phyloP scores from a whole-genome alignment of 1,140 invertebrate species.

The Delia radicum region DNA sequence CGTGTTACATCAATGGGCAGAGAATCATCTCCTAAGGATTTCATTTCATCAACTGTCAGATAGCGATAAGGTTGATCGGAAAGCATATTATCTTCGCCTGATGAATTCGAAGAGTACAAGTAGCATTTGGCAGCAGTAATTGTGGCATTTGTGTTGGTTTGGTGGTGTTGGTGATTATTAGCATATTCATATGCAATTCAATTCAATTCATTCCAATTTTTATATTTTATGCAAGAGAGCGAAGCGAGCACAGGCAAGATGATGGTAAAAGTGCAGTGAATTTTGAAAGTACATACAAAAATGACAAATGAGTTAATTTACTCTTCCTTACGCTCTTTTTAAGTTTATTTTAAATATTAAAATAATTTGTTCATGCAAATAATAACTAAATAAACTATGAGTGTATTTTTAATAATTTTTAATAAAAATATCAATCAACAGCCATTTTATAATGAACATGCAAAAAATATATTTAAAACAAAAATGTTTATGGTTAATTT shows the following conservation, averaged over 20 bases:
- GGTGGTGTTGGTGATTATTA: not conserved
- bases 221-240: not conserved
- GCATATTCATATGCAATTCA: not conserved
- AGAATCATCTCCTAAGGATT: conserved; percentile 89
- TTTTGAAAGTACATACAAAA: conserved; percentile 17
- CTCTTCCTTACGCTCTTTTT: not conserved
- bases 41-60: conserved; percentile 92
- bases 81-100: conserved; percentile 84
- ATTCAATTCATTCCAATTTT: conserved; percentile 13
- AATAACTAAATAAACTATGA: too few relatives aligned
- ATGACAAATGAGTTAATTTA: not conserved
- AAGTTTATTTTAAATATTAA: too few relatives aligned
- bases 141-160: not conserved
- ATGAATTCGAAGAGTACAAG: not conserved
- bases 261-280: conserved; percentile 9
- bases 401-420: too few relatives aligned
- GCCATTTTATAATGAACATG: too few relatives aligned
- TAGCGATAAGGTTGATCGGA: conserved; percentile 91
- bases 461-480: too few relatives aligned
- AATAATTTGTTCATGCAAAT: too few relatives aligned
- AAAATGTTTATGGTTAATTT: too few relatives aligned
- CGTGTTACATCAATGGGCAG: conserved; percentile 88
- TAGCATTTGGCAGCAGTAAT: not conserved
- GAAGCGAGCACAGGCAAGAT: not conserved
- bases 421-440: too few relatives aligned